Conservation (phyloP, 2,888 invertebrate species). For the Drymonia ruficornis region DNA sequence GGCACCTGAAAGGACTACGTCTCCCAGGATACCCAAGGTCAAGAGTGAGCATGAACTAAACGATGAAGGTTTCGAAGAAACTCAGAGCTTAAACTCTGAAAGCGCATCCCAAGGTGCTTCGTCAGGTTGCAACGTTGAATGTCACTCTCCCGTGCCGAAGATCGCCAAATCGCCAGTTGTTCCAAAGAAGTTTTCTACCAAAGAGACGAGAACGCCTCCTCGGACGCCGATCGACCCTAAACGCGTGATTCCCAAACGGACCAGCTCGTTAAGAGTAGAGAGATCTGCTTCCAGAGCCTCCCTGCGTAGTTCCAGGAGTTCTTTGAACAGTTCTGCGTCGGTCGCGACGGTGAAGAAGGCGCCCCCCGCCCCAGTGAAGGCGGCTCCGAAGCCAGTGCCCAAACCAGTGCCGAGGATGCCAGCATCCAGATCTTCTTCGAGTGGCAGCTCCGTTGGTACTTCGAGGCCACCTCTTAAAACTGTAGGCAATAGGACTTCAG, state of each 20-base stretch:
- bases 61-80: constrained; percentile 96
- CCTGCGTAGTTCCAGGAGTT: constrained; percentile 92
- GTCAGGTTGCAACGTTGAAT: constrained; percentile 89
- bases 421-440: constrained; percentile 77
- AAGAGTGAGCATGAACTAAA: constrained; percentile 89
- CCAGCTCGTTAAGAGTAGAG: constrained; percentile 86
- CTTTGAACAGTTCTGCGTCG: constrained; percentile 92
- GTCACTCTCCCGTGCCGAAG: constrained; percentile 82
- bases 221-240: constrained; percentile 63
- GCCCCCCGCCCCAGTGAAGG: constrained; percentile 75
- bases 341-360: constrained; percentile 91
- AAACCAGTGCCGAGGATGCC: constrained; percentile 67
- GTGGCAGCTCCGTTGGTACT: constrained; percentile 80
- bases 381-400: constrained; percentile 78
- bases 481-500: constrained; percentile 69
- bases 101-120: constrained; percentile 94
- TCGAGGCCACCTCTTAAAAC: constrained; percentile 73
- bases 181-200: constrained; percentile 82
- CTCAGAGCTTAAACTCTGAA: constrained; percentile 94
- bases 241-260: constrained; percentile 62
- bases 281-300: constrained; percentile 92
- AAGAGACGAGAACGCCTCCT: constrained; percentile 73
- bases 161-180: constrained; percentile 63
- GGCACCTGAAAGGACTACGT: constrained; percentile 64
- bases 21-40: constrained; percentile 81